Percentiles rank a stretch among this genome's conserved stretches.
phyloP scores from a whole-genome alignment of 1,140 invertebrate species.

The Prorops nasuta region DNA sequence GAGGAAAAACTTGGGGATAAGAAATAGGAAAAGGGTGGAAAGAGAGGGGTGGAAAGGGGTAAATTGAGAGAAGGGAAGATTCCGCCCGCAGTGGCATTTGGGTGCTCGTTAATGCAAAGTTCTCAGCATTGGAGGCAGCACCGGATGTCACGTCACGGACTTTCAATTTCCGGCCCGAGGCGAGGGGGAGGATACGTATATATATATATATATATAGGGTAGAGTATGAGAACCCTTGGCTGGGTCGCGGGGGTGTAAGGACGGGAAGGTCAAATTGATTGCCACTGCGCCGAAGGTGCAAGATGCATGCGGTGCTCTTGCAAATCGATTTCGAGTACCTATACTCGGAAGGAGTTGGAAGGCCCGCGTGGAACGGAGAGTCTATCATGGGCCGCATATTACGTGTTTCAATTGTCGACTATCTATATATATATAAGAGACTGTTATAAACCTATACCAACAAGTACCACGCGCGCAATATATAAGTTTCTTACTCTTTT shows the following conservation, averaged over 20 bases:
- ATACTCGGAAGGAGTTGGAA: too few relatives aligned
- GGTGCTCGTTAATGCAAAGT: conserved; percentile 28
- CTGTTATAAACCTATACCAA: too few relatives aligned
- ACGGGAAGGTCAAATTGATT: conserved; percentile 19
- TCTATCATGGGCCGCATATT: too few relatives aligned
- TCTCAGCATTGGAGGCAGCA: conserved; percentile 18
- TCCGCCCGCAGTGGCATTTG: background rate
- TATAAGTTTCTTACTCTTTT: too few relatives aligned
- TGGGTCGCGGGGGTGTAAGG: background rate
- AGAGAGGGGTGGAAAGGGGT: background rate
- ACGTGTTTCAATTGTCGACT: too few relatives aligned
- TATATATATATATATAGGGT: too few relatives aligned
- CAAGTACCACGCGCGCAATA: too few relatives aligned
- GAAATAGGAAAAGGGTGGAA: background rate
- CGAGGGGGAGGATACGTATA: background rate
- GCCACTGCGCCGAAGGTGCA: conserved; percentile 22
- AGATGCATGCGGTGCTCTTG: conserved; percentile 18
- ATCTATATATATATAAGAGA: too few relatives aligned
- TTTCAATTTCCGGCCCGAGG: conserved; percentile 41
- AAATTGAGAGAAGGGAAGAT: background rate
- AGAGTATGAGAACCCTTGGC: background rate
- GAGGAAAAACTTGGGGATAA: background rate
- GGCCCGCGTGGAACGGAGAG: too few relatives aligned
- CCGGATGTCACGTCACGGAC: conserved; percentile 43
- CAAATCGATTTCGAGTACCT: background rate